phyloP scores from a whole-genome alignment of 2,888 invertebrate species.

The Sclerodermus sp. region DNA sequence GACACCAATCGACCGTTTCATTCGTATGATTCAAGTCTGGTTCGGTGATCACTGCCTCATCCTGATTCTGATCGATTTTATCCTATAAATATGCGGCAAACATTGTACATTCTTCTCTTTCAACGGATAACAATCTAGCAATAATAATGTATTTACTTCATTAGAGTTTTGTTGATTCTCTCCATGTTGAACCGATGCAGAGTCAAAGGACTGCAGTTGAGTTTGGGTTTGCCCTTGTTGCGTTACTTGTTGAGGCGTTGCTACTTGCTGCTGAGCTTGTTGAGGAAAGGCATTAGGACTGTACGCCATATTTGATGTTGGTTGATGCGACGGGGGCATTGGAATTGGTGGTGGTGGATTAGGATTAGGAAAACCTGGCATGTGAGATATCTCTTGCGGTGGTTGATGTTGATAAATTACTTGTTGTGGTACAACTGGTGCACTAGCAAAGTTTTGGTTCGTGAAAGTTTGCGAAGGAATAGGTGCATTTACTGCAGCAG shows the following conservation, averaged over 20 bases:
- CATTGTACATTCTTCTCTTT: too few species aligned
- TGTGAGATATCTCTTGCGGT: slow-evolving; percentile 53
- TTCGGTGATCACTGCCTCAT: slow-evolving; percentile 33
- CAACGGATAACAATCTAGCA: too few species aligned
- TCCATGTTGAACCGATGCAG: slow-evolving; percentile 14
- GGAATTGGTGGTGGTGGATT: slow-evolving; percentile 63
- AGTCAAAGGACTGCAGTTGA: slow-evolving; percentile 18
- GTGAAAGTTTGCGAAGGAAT: slow-evolving; percentile 86
- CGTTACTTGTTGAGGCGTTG: slow-evolving; percentile 22
- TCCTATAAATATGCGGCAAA: too few species aligned
- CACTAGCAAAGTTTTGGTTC: slow-evolving; percentile 73
- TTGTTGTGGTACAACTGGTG: slow-evolving; percentile 49
- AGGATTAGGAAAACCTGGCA: slow-evolving; percentile 62
- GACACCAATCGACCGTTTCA: slow-evolving; percentile 47
- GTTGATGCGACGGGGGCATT: slow-evolving; percentile 60
- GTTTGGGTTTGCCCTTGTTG: too few species aligned
- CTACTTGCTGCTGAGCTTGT: slow-evolving; percentile 24
- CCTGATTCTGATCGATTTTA: slow-evolving; percentile 39
- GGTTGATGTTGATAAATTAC: slow-evolving; percentile 58
- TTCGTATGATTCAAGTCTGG: slow-evolving; percentile 36
- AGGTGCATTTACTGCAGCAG: slow-evolving; percentile 59
- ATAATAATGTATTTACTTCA: slow-evolving; percentile 24
- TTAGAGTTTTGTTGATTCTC: slow-evolving; percentile 25
- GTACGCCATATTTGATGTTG: slow-evolving; percentile 45
- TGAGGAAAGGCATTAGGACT: slow-evolving; percentile 48